Evolutionary conservation across 2,797 vertebrate genomes (phyloP).

Genomic region (Cuniculus paca): DNA sequence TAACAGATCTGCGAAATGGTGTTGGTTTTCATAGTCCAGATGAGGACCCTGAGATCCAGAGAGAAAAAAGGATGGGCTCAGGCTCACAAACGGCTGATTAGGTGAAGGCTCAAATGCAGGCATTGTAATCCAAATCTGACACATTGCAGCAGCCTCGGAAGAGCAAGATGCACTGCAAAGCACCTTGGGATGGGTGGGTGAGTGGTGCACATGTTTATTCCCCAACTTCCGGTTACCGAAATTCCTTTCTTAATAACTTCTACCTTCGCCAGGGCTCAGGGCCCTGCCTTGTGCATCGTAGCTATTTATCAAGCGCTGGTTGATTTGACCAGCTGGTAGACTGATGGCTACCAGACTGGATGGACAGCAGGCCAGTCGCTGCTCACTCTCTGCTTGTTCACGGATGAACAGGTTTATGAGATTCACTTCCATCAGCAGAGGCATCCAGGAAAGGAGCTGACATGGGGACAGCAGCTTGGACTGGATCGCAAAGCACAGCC

Average conservation of each 20-base stretch:
- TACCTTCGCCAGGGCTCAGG: neutral
- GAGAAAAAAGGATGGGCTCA: neutral
- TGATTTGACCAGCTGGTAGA: neutral
- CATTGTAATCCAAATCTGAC: neutral
- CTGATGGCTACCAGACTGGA: neutral
- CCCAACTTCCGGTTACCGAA: neutral
- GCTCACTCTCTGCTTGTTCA: neutral
- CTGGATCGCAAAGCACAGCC: neutral
- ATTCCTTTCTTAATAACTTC: neutral
- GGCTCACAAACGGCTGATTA: neutral
- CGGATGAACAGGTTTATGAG: neutral
- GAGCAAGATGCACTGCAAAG: neutral
- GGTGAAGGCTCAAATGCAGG: slow-evolving; percentile 4
- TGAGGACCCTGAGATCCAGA: neutral
- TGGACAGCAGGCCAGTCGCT: neutral
- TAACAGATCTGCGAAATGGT: neutral
- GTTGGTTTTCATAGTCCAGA: neutral
- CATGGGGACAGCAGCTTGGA: neutral
- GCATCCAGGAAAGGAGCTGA: slow-evolving; percentile 11
- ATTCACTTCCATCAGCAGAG: neutral
- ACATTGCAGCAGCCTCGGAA: neutral
- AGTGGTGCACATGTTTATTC: neutral
- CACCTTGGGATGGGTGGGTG: accelerated
- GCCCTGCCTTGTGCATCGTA: neutral
- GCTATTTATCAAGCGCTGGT: neutral